phyloP scores from a whole-genome alignment of 2,113 vertebrate species.

The Pyrgilauda ruficollis region DNA sequence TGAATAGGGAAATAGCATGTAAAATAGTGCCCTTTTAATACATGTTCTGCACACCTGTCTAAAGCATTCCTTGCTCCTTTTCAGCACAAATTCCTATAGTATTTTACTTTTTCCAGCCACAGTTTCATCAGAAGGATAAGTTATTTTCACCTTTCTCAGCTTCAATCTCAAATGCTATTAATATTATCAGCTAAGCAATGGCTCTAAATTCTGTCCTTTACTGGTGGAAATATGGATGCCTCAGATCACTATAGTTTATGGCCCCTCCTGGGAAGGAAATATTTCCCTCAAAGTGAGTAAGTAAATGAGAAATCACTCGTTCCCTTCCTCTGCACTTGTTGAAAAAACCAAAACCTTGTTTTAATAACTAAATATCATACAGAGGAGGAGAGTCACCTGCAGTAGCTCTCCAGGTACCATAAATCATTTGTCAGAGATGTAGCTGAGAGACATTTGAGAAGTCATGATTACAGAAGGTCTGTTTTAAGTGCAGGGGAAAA shows the following conservation, averaged over 20 bases:
- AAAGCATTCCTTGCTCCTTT: not conserved
- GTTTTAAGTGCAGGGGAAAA: not conserved
- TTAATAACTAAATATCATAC: not conserved
- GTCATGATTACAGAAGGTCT: not conserved
- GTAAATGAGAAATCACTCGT: not conserved
- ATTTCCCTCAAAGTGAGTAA: not conserved
- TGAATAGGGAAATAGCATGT: not conserved
- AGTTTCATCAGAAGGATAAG: not conserved
- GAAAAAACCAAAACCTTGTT: not conserved
- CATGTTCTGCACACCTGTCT: not conserved
- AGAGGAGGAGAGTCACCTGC: not conserved
- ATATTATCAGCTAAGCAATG: not conserved
- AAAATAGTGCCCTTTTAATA: not conserved
- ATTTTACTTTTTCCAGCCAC: not conserved
- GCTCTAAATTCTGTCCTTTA: not conserved
- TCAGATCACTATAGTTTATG: not conserved
- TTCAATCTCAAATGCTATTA: slow-evolving; percentile 20
- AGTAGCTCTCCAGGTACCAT: not conserved
- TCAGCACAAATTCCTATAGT: not conserved
- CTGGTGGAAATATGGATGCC: not conserved
- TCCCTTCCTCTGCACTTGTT: not conserved
- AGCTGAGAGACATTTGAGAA: not conserved
- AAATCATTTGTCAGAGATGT: not conserved
- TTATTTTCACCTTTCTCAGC: slow-evolving; percentile 2
- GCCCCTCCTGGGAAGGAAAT: not conserved